Base-by-base conservation (phyloP, 2,888 invertebrate species). In the Campoplex nolae region DNA sequence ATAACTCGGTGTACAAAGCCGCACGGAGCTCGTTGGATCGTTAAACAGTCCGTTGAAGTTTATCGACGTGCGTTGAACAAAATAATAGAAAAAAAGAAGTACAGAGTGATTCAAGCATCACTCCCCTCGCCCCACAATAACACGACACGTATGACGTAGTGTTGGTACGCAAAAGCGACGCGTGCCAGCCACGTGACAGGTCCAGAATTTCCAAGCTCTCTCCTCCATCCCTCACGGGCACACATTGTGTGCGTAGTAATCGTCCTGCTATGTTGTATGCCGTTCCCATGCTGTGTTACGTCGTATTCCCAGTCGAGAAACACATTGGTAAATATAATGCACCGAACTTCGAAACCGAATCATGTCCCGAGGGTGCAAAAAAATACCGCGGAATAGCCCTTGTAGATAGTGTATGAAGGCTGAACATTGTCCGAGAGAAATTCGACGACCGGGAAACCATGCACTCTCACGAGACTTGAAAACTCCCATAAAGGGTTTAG, bases 151-250 rank as follows among this genome's bases (percentile, higher is more conserved):
- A 71, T 54, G 83, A 73, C 84, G 68, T 54, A 68, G 80, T 68
- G 65, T 77, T 80, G 80, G 62, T 79, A 48, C 83, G 83, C 70
- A 54, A 71, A 83, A 86, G 76, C 67, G 76, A 85, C 92, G 91
- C 92, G 92, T 92, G 92, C 68, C 90, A 58, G 83, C 87, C 91
- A 90, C 90, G 90, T 89, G 90, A 83, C 91, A 80, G 62, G 70
- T 89, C 89, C 88, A 89, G 87, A 90, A 90, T 90, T 89, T 90
- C 88, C 87, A 87, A 86, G 56, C 88, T 79, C 81, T 76, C 68
- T 70, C 80, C 56, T 77, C 80, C 70, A 75, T 77, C 62, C 51
- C 67, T 28, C n/a, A 23, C 23, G 16, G 82, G 84, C 75, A 68
- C 87, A 88, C 87, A 88, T 88, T 89, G 90, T 89, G 76, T 65